Evolutionary conservation across 2,888 invertebrate genomes (phyloP).

Genomic region (Cerastis rubricosa): DNA sequence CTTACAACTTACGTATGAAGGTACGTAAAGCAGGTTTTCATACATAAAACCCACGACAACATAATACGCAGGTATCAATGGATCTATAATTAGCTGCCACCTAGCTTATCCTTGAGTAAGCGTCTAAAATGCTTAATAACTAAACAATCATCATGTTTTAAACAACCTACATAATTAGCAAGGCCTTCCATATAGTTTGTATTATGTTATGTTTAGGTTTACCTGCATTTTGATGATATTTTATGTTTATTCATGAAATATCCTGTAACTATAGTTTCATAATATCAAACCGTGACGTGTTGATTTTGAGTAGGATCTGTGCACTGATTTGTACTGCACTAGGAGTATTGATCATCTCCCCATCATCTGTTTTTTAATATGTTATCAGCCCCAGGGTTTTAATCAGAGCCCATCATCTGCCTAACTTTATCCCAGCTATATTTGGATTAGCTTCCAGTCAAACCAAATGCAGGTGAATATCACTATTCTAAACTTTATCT

Average conservation of each 20-base stretch:
- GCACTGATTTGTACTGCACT: background rate
- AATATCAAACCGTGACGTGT: background rate
- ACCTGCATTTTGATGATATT: conserved; percentile 38
- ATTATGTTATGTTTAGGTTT: conserved; percentile 33
- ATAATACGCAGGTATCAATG: conserved; percentile 42
- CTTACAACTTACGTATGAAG: no score
- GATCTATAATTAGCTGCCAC: conserved; percentile 23
- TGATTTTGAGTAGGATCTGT: background rate
- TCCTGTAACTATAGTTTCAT: conserved; percentile 7
- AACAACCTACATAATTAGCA: conserved; percentile 40
- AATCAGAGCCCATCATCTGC: background rate
- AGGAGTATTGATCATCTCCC: background rate
- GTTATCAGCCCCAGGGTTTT: no score
- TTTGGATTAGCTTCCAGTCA: background rate
- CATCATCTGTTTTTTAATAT: background rate
- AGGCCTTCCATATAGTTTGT: conserved; percentile 3
- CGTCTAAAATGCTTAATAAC: conserved; percentile 48
- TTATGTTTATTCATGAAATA: conserved; percentile 25
- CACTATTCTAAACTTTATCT: background rate
- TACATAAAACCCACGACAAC: conserved; percentile 2
- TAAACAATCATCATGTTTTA: conserved; percentile 48
- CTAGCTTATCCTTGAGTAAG: conserved; percentile 16
- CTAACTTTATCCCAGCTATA: background rate
- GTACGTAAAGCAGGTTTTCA: conserved; percentile 29
- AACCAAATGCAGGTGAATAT: background rate